These are phyloP conservation scores for Distichodus sexfasciatus DNA, from an alignment of 2,797 vertebrate species.

Conservation along the genomic window DNA sequence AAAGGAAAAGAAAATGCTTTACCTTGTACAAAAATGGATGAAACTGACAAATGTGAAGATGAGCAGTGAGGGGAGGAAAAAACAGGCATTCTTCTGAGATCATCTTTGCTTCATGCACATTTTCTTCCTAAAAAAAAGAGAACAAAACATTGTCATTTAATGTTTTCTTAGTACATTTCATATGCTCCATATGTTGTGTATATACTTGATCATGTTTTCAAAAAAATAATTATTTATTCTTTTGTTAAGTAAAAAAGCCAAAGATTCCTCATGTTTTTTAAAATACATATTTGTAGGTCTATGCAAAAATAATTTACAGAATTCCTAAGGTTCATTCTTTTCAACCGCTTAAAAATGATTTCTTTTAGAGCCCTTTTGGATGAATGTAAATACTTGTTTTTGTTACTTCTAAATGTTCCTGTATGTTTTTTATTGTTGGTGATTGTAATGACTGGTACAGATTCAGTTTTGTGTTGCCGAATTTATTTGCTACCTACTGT, in stretches of 20 bases:
- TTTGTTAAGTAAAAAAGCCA: constrained; percentile 30
- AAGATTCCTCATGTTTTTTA: constrained; percentile 20
- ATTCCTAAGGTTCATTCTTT: constrained; percentile 1
- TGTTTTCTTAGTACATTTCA: background rate
- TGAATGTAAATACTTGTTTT: constrained; percentile 40
- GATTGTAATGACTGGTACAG: constrained; percentile 36
- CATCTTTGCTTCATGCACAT: background rate
- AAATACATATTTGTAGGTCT: background rate
- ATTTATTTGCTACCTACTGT: no score
- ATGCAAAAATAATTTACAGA: no score
- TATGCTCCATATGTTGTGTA: constrained; percentile 45
- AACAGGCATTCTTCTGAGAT: background rate
- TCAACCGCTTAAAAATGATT: background rate
- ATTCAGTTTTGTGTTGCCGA: background rate
- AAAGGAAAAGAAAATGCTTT: background rate
- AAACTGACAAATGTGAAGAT: background rate
- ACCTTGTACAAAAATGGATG: background rate
- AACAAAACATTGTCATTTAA: no score
- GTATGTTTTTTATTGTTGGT: constrained; percentile 1
- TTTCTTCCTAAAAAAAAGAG: background rate
- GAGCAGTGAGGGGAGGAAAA: background rate
- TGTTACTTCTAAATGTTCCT: constrained; percentile 1
- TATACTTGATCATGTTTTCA: constrained; percentile 36
- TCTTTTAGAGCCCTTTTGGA: constrained; percentile 7
- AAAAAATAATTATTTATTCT: constrained; percentile 46